Evolutionary conservation across 2,113 vertebrate genomes (phyloP).

Genomic region (Archilochus colubris): DNA sequence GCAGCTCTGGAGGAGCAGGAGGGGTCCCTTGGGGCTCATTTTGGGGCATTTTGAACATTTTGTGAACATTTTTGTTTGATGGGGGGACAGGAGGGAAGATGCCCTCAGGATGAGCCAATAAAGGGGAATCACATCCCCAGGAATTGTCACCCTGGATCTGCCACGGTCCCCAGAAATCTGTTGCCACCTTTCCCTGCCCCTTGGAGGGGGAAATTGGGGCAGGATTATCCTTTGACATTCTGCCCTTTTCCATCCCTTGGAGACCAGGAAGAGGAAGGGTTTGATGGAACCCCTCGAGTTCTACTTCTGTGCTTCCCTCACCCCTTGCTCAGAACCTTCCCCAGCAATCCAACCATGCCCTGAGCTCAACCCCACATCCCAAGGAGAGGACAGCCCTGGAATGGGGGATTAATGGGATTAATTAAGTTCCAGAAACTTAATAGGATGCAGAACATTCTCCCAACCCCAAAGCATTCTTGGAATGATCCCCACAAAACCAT

Average conservation of each 20-base stretch:
- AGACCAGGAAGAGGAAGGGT: not conserved
- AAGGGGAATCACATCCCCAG: not conserved
- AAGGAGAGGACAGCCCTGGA: too few species aligned
- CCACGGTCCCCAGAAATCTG: not conserved
- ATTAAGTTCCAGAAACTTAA: not conserved
- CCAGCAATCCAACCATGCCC: not conserved
- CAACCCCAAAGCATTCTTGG: too few species aligned
- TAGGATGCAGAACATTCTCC: fast-evolving
- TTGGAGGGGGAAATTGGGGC: too few species aligned
- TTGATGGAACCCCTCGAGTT: fast-evolving
- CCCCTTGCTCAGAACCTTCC: not conserved
- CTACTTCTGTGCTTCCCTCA: fast-evolving
- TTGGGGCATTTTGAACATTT: too few species aligned
- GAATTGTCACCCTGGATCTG: not conserved
- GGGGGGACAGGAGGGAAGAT: not conserved
- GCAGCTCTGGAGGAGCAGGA: not conserved
- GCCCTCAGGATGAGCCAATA: not conserved
- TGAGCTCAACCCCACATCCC: not conserved
- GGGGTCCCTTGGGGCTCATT: not conserved
- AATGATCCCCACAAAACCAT: too few species aligned
- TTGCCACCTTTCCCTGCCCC: not conserved
- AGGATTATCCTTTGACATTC: not conserved
- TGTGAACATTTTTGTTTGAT: fast-evolving
- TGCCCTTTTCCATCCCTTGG: not conserved
- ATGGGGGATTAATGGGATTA: too few species aligned